Percentiles rank a stretch among this genome's conserved stretches.
These are phyloP conservation scores for Phalangium opilio DNA, from an alignment of 2,888 invertebrate genomes.

Conservation along the genomic window DNA sequence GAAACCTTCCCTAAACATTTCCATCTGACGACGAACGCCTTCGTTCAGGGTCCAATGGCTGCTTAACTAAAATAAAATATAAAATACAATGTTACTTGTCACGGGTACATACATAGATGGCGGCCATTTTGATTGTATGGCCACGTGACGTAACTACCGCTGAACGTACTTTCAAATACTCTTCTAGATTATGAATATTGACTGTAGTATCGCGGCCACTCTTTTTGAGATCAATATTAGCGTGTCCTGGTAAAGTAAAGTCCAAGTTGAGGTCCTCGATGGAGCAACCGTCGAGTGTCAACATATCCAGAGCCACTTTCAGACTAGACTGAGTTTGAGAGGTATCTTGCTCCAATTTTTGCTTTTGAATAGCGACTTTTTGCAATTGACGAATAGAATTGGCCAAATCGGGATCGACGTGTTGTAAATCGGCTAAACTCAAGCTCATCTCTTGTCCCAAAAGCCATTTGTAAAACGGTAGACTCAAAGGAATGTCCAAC, in stretches of 20 bases:
- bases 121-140: too few species aligned
- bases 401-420: slow-evolving; percentile 75
- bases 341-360: slow-evolving; percentile 27
- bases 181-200: slow-evolving; percentile 79
- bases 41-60: slow-evolving; percentile 89
- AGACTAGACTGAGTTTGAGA: slow-evolving; percentile 28
- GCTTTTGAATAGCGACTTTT: slow-evolving; percentile 31
- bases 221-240: slow-evolving; percentile 76
- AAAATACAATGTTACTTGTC: too few species aligned
- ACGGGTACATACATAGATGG: too few species aligned
- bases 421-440: slow-evolving; percentile 59
- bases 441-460: slow-evolving; percentile 66
- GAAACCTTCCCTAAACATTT: slow-evolving; percentile 91
- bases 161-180: slow-evolving; percentile 64
- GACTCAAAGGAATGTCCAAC: slow-evolving; percentile 91
- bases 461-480: slow-evolving; percentile 91
- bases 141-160: too few species aligned
- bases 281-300: slow-evolving; percentile 76
- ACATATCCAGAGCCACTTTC: slow-evolving; percentile 25
- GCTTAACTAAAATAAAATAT: slow-evolving; percentile 57
- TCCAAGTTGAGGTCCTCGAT: slow-evolving; percentile 81
- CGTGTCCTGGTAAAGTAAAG: slow-evolving; percentile 90
- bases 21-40: slow-evolving; percentile 92
- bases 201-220: slow-evolving; percentile 80
- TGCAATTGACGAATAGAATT: slow-evolving; percentile 33